A percentile compares a stretch with the other conserved stretches of the same genome.
Evolutionary conservation across 2,888 invertebrate genomes (phyloP).

Genomic region (Napeogenes inachia): DNA sequence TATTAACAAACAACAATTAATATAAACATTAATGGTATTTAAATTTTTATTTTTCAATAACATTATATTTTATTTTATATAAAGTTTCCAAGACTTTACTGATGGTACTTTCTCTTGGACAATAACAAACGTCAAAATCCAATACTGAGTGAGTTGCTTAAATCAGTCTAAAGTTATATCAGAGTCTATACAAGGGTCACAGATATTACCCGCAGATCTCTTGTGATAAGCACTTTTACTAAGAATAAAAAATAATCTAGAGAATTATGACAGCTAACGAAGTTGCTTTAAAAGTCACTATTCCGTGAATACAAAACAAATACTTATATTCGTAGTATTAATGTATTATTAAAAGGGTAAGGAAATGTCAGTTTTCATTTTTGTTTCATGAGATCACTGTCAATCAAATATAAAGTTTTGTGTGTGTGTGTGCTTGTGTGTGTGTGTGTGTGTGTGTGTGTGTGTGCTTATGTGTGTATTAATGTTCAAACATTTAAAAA

Average conservation of each 20-base stretch:
- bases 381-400: slow-evolving; percentile 16
- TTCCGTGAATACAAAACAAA: background rate
- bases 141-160: slow-evolving; percentile 53
- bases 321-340: background rate
- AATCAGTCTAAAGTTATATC: slow-evolving; percentile 55
- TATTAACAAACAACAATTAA: too few relatives aligned
- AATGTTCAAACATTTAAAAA: too few relatives aligned
- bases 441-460: too few relatives aligned
- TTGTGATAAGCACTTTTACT: slow-evolving; percentile 20
- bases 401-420: slow-evolving; percentile 26
- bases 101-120: slow-evolving; percentile 33
- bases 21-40: too few relatives aligned
- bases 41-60: too few relatives aligned
- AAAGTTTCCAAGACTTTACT: too few relatives aligned
- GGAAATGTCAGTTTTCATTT: slow-evolving; percentile 56
- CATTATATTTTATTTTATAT: too few relatives aligned
- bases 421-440: too few relatives aligned
- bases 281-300: background rate
- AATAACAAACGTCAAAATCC: slow-evolving; percentile 59
- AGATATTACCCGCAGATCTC: slow-evolving; percentile 38
- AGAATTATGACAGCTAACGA: background rate
- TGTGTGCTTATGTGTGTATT: too few relatives aligned
- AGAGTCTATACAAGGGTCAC: slow-evolving; percentile 41
- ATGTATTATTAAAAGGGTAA: slow-evolving; percentile 49
- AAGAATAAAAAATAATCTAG: slow-evolving; percentile 5